These are phyloP conservation scores for Melinaea menophilus DNA, from an alignment of 2,888 invertebrate species.

Conservation along the genomic window DNA sequence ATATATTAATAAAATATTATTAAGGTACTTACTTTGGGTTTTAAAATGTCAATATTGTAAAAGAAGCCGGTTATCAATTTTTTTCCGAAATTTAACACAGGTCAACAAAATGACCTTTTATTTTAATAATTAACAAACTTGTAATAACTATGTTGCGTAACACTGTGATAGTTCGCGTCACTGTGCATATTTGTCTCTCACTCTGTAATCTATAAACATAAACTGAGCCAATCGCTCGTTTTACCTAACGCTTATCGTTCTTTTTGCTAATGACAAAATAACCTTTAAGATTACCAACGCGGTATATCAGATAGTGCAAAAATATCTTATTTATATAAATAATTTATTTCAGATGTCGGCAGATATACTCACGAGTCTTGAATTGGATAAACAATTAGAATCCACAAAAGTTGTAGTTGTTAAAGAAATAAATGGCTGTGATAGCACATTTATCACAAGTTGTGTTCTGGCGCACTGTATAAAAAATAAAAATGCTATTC, in stretches of 20 bases:
- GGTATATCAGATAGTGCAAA: conserved; percentile 11
- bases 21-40: conserved; percentile 8
- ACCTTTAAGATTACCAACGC: background rate
- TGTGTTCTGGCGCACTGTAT: conserved; percentile 81
- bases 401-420: conserved; percentile 79
- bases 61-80: background rate
- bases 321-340: conserved; percentile 5
- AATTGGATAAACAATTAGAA: conserved; percentile 78
- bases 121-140: conserved; percentile 4
- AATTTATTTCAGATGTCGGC: conserved; percentile 72
- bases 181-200: background rate
- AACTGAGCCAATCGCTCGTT: background rate
- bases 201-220: background rate
- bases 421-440: conserved; percentile 83
- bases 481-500: conserved; percentile 77
- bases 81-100: conserved; percentile 4
- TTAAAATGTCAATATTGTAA: background rate
- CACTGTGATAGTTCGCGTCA: background rate
- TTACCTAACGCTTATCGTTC: conserved; percentile 9
- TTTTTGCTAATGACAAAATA: conserved; percentile 8
- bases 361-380: conserved; percentile 80
- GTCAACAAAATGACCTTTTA: conserved; percentile 1
- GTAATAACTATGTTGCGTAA: conserved; percentile 7
- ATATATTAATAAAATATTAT: background rate
- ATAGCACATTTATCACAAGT: conserved; percentile 84